Base-by-base conservation (phyloP, 2,797 vertebrate genomes). In the Cossypha caffra region DNA sequence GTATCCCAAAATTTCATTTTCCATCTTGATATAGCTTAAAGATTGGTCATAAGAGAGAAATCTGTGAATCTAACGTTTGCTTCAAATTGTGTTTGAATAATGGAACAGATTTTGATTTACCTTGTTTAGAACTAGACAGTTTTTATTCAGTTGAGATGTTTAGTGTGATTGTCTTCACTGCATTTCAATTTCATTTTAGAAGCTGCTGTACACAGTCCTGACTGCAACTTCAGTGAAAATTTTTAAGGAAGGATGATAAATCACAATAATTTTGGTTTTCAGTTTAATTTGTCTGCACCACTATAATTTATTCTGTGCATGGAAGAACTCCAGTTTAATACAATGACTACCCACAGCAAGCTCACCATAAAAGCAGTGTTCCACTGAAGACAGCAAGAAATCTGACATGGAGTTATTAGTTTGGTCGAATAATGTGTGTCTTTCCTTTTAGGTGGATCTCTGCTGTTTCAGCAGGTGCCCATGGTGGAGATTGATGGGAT, bases 401-500 rank as follows among this genome's bases (percentile, higher is more conserved):
- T 51, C 19, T 35, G 64, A 33, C 0, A 0, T 25, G 38, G 48
- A 57, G 8, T 69, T 77, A 37, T 31, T 33, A 16, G 5, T n/a
- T 67, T 12, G 7, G 16, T 20, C 3, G 3, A 64, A 45, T 71
- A 75, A 47, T 4, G 1, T 33, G 5, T 79, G 33, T 28, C 17
- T 82, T 93, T 87, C 48, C 62, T 15, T 52, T 93, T 51, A 99
- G 99, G 97, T 91, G 99, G 98, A 92, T 92, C 10, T 4, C 97
- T 99, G 88, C 95, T 99, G 93, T 99, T 98, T 69, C 97, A 99
- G 76, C 99, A 99, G 86, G 97, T 99, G 57, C 99, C 99, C 20
- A 28, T 99, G 98, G 98, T 99, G 38, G 98, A 99, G 95, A 99
- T 98, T 0, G 99, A 99, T 93, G 98, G 98, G 45, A 98, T 99